These are phyloP conservation scores for Phengaris alcon DNA, from an alignment of 2,888 invertebrate genomes.

Conservation along the genomic window DNA sequence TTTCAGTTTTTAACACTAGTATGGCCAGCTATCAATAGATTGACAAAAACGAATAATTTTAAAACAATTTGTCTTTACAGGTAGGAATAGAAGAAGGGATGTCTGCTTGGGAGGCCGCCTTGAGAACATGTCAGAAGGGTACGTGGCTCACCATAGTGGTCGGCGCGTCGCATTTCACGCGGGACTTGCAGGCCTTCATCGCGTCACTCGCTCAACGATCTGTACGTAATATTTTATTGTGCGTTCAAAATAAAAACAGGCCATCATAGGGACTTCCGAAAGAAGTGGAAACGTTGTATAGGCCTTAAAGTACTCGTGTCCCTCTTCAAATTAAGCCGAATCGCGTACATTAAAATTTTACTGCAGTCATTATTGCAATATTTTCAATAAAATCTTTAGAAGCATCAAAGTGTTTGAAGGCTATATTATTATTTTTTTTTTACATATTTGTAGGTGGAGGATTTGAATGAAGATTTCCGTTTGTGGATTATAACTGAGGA, in stretches of 20 bases:
- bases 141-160: slow-evolving; percentile 62
- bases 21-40: no score
- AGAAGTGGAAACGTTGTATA: no score
- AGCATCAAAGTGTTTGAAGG: no score
- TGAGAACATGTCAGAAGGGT: slow-evolving; percentile 51
- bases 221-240: slow-evolving; percentile 40
- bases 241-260: neutral
- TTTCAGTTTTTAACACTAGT: no score
- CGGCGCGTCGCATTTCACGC: slow-evolving; percentile 63
- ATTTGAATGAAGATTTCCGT: slow-evolving; percentile 62
- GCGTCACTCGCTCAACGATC: slow-evolving; percentile 44
- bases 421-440: neutral
- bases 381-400: no score
- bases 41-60: no score
- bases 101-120: slow-evolving; percentile 52
- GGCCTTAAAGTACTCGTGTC: no score
- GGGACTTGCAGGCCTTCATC: slow-evolving; percentile 56
- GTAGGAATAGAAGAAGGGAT: slow-evolving; percentile 54
- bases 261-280: no score
- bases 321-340: no score
- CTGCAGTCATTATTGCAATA: no score
- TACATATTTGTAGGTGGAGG: slow-evolving; percentile 49
- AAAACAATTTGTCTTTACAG: neutral
- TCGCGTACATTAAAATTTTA: no score
- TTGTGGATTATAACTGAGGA: slow-evolving; percentile 94